phyloP scores from a whole-genome alignment of 2,113 vertebrate species.

The Barbus barbus region DNA sequence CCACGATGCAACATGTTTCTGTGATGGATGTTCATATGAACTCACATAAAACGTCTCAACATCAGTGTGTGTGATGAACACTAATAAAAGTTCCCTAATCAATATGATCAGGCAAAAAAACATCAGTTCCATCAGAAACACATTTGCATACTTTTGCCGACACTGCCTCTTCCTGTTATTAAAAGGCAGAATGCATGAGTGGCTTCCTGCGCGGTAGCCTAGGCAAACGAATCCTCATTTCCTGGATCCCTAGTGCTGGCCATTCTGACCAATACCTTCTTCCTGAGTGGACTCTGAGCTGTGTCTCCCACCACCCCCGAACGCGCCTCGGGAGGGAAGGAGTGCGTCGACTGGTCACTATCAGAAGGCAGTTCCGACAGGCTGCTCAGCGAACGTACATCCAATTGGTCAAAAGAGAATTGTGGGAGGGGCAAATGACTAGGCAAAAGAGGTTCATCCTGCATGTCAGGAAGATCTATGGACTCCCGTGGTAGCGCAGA shows the following conservation, averaged over 20 bases:
- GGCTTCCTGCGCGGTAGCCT: constrained; percentile 1
- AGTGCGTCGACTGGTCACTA: constrained; percentile 62
- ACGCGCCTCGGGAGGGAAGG: constrained; percentile 50
- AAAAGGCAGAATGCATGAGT: constrained; percentile 20
- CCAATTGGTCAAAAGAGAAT: constrained; percentile 80
- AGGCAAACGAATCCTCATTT: constrained; percentile 43
- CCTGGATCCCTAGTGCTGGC: constrained; percentile 39
- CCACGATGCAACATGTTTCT: not conserved
- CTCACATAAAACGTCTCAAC: constrained; percentile 24
- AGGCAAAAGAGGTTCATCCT: constrained; percentile 67
- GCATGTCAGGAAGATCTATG: constrained; percentile 68
- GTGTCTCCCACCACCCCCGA: constrained; percentile 56
- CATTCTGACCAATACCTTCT: constrained; percentile 61
- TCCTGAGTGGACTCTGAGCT: constrained; percentile 64
- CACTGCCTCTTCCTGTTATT: not conserved
- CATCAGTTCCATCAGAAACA: constrained; percentile 41
- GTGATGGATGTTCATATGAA: constrained; percentile 7
- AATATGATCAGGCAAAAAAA: constrained; percentile 55
- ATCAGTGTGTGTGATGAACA: constrained; percentile 23
- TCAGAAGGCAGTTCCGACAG: constrained; percentile 70
- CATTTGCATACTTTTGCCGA: constrained; percentile 48
- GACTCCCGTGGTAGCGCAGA: constrained; percentile 73
- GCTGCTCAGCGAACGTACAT: constrained; percentile 68
- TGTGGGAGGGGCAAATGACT: constrained; percentile 75
- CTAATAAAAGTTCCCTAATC: constrained; percentile 47